These are phyloP conservation scores for Cercopithecus petaurista DNA, from an alignment of 2,797 vertebrate species.

Conservation along the genomic window DNA sequence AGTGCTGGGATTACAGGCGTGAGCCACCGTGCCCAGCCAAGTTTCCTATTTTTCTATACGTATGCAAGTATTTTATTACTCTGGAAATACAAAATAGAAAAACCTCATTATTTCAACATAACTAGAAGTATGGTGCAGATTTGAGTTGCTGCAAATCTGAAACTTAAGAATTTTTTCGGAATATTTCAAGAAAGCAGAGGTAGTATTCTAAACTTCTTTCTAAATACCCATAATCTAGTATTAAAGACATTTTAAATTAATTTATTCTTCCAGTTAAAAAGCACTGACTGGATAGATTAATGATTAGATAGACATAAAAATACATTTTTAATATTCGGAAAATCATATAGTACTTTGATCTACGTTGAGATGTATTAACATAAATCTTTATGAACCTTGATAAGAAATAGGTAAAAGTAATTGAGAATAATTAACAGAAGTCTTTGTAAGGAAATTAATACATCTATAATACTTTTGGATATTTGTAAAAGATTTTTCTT, in stretches of 20 bases:
- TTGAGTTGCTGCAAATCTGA: background rate
- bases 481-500: background rate
- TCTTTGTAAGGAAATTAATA: background rate
- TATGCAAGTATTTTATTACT: background rate
- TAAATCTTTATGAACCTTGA: background rate
- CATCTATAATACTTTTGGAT: background rate
- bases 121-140: background rate
- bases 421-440: background rate
- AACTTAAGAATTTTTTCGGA: background rate
- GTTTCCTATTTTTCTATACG: background rate
- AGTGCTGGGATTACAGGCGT: too few species aligned
- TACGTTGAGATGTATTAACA: background rate
- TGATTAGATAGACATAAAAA: background rate
- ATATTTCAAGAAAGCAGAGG: background rate
- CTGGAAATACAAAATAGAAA: background rate
- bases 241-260: background rate
- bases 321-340: background rate
- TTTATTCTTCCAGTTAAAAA: background rate
- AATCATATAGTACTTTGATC: background rate
- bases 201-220: constrained; percentile 4
- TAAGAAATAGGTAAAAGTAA: background rate
- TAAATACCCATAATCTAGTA: background rate
- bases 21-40: background rate
- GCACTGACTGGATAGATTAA: background rate
- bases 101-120: background rate